A percentile compares a stretch with the other conserved stretches of the same genome.
Conservation (phyloP, 2,888 invertebrate genomes). For the Dioctria linearis region DNA sequence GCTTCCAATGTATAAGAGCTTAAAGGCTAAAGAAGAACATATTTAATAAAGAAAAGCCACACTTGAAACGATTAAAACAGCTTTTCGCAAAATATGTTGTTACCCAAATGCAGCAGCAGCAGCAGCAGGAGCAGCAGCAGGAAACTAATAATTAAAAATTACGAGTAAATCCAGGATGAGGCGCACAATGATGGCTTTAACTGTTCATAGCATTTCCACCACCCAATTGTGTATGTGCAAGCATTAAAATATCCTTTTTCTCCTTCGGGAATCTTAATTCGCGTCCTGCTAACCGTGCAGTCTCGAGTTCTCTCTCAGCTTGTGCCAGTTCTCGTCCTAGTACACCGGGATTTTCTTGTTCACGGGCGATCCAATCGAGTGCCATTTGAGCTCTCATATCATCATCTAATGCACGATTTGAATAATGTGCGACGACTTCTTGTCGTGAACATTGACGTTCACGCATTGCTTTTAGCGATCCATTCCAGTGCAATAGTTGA, state of each 20-base stretch:
- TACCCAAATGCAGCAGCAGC: too few species aligned
- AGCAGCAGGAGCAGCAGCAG: too few species aligned
- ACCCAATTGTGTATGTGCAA: slow-evolving; percentile 88
- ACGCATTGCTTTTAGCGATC: slow-evolving; percentile 95
- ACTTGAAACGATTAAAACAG: too few species aligned
- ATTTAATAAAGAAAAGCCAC: too few species aligned
- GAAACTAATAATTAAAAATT: too few species aligned
- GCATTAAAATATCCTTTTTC: slow-evolving; percentile 93
- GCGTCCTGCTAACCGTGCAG: slow-evolving; percentile 88
- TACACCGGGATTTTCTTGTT: slow-evolving; percentile 82
- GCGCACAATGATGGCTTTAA: slow-evolving; percentile 39
- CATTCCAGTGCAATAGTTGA: slow-evolving; percentile 96
- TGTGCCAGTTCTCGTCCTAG: slow-evolving; percentile 85
- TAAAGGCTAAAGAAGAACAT: background rate
- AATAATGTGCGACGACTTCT: slow-evolving; percentile 94
- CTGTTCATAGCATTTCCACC: slow-evolving; percentile 63
- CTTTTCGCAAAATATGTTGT: too few species aligned
- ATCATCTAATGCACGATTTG: slow-evolving; percentile 91
- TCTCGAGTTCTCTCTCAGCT: slow-evolving; percentile 89
- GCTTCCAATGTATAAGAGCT: background rate
- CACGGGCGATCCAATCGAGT: slow-evolving; percentile 92
- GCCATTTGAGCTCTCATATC: slow-evolving; percentile 98
- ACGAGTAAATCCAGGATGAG: too few species aligned
- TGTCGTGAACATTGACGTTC: slow-evolving; percentile 95
- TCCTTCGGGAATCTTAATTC: slow-evolving; percentile 96